Evolutionary conservation across 2,113 vertebrate genomes (phyloP).

Genomic region (Cairina moschata): DNA sequence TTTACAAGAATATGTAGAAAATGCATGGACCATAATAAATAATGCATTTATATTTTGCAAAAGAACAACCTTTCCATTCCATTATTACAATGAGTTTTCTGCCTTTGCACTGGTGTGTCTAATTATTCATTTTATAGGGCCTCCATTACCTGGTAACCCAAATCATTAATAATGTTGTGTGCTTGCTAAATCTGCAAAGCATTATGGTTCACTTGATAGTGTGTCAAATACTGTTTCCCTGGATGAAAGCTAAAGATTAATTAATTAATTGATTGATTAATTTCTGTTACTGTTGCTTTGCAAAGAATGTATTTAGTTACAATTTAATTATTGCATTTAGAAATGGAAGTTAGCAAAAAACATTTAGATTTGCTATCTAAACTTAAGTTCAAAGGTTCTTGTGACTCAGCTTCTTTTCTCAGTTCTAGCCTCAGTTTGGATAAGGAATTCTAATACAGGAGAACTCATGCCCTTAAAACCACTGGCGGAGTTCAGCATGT

Average conservation of each 20-base stretch:
- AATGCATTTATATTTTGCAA: background rate
- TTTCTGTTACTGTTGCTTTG: background rate
- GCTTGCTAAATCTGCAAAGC: background rate
- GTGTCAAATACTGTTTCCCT: background rate
- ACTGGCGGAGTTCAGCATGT: background rate
- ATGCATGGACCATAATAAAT: background rate
- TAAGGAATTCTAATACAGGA: background rate
- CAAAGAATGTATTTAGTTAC: background rate
- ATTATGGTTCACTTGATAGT: background rate
- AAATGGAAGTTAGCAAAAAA: background rate
- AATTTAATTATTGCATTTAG: background rate
- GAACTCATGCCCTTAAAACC: background rate
- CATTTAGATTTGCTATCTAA: background rate
- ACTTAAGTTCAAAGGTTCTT: background rate
- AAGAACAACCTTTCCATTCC: background rate
- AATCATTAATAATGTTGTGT: background rate
- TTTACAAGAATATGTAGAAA: background rate
- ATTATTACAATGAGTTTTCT: background rate
- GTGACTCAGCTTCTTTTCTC: background rate
- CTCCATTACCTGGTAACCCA: background rate
- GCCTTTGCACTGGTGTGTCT: background rate
- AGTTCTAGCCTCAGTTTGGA: background rate
- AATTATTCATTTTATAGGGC: background rate
- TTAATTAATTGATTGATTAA: background rate
- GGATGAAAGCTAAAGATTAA: background rate